phyloP scores from a whole-genome alignment of 2,113 vertebrate genomes.

The Bufo bufo region DNA sequence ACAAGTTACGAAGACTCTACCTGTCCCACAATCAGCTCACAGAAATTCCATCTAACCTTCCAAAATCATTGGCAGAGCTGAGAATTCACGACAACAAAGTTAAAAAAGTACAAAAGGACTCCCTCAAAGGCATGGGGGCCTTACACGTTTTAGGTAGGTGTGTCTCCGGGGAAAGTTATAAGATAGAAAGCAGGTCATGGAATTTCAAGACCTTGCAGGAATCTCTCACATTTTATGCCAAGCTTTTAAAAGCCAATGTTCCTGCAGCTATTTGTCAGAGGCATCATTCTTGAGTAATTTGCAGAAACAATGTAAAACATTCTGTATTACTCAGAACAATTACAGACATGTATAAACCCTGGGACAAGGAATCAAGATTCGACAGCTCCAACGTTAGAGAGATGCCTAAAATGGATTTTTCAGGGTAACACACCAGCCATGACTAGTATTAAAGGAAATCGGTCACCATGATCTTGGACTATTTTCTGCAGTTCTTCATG shows the following conservation, averaged over 20 bases:
- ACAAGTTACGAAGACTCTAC: slow-evolving; percentile 85
- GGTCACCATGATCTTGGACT: too few relatives aligned
- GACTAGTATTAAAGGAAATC: neutral
- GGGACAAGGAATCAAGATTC: neutral
- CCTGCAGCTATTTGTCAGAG: neutral
- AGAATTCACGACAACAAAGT: slow-evolving; percentile 95
- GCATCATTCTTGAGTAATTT: neutral
- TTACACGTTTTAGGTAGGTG: slow-evolving; percentile 93
- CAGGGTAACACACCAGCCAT: neutral
- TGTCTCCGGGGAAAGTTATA: neutral
- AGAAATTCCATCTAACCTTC: slow-evolving; percentile 88
- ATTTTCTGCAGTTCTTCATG: too few relatives aligned
- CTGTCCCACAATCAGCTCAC: slow-evolving; percentile 91
- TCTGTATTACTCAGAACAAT: neutral
- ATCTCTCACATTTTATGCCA: slow-evolving; percentile 9
- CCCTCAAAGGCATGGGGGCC: slow-evolving; percentile 87
- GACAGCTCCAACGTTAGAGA: neutral
- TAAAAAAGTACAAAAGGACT: slow-evolving; percentile 83
- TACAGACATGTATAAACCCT: neutral
- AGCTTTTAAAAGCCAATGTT: neutral
- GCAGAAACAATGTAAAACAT: slow-evolving; percentile 14
- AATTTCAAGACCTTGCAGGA: slow-evolving; percentile 3
- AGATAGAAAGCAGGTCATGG: neutral
- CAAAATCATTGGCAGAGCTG: slow-evolving; percentile 86
- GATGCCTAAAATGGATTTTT: neutral